A percentile compares a stretch with the other conserved stretches of the same genome.
Conservation (phyloP, 2,888 invertebrate genomes). For the Heterodera filipjevi region DNA sequence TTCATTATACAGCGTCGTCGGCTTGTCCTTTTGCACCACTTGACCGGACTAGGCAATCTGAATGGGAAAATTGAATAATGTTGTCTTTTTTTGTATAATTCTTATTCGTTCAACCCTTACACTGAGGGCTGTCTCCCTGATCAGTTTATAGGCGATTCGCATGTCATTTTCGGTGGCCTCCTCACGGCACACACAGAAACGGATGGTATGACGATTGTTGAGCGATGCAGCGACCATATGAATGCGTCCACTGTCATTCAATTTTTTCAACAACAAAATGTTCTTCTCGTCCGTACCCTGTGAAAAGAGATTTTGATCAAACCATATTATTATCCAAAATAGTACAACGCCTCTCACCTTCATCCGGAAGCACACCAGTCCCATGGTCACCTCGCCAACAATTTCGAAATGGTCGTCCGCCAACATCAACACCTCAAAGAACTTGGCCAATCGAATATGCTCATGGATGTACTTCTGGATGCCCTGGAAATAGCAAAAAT, state of each 20-base stretch:
- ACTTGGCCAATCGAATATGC: constrained; percentile 64
- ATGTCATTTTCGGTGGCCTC: constrained; percentile 82
- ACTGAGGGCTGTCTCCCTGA: constrained; percentile 65
- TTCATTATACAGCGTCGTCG: too few species aligned
- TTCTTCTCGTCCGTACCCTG: constrained; percentile 75
- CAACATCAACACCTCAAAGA: constrained; percentile 59
- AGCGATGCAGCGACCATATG: constrained; percentile 78
- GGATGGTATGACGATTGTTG: constrained; percentile 61
- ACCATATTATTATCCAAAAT: not conserved
- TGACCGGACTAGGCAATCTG: too few species aligned
- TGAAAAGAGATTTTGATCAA: not conserved
- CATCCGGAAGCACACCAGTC: constrained; percentile 65
- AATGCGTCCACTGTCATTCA: constrained; percentile 90
- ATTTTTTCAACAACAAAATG: constrained; percentile 84
- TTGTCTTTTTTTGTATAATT: too few species aligned
- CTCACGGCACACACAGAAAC: constrained; percentile 88
- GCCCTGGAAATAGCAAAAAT: not conserved
- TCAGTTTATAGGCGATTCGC: constrained; percentile 68
- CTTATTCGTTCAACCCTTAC: too few species aligned
- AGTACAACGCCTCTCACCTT: constrained; percentile 56
- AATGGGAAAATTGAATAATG: too few species aligned
- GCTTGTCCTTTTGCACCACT: too few species aligned
- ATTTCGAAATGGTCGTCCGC: constrained; percentile 61
- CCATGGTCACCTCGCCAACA: constrained; percentile 63
- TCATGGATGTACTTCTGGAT: constrained; percentile 31